Evolutionary conservation across 2,113 vertebrate genomes (phyloP), one percentile per base, ranked within the genome.

Genomic region (Embiotoca jacksoni): DNA sequence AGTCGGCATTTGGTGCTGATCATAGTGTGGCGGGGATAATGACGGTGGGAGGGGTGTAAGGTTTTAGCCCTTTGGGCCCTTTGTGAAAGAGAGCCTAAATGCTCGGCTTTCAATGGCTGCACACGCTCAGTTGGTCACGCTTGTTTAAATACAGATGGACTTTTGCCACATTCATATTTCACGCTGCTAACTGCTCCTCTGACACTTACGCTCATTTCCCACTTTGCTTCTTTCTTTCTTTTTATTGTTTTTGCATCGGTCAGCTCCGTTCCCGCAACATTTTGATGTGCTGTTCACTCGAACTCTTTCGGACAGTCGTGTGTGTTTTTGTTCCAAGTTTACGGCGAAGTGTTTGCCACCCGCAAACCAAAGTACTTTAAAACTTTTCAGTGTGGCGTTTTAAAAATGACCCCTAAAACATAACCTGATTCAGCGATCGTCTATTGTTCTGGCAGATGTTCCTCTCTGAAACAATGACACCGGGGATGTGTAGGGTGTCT

Each of bases 1-100:
- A 94, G 92, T 89, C 92, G 85, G 88, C 84, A 87, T 96, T 96
- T 94, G 96, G 96, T 76, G 93, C 80, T 86, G 86, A 91, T 91
- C 89, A 91, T 84, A 89, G 90, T 87, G 86, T 75, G 83, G 75
- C 57, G 5, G 79, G 88, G 86, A 89, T 90, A 90, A 91, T 91
- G 86, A 86, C 81, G 87, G 91, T 84, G 90, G 84, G 78, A 86
- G 84, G 91, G 83, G 84, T 81, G 85, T 78, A 72, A 90, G 81
- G 88, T 88, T 89, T 88, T 84, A 91, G 88, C 90, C 90, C 72
- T 41, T 23, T 50, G 57, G 91, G 89, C 87, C 72, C 83, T 92
- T 94, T 92, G 91, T 93, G 88, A 91, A 89, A 89, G 68, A 84
- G 84, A 90, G 82, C 83, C 72, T 90, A 93, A 92, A 92, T 77